Evolutionary conservation across 2,113 vertebrate genomes (phyloP), one percentile per base, ranked within the genome.

Genomic region (Ceyx melanurus): DNA sequence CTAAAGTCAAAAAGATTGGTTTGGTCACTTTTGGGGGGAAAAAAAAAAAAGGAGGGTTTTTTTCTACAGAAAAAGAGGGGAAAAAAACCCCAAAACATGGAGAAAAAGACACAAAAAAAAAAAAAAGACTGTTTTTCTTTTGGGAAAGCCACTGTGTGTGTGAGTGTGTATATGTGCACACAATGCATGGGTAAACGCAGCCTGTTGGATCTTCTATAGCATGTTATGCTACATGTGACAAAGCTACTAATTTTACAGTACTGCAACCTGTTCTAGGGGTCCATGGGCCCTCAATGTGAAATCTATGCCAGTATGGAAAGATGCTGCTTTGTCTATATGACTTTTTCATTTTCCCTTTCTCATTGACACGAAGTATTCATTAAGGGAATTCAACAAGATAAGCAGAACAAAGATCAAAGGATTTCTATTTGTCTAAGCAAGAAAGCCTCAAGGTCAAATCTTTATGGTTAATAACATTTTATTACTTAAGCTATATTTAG

Each of bases 241-340:
- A 97, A 97, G 97, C 98, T 97, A 97, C 97, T 96, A 96, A 93
- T 89, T 89, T 90, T 95, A 91, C 92, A 96, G 97, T 91, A 96
- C 81, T 95, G 97, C 94, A 92, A 60, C 86, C 92, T 94, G 93
- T 95, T 97, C 75, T 65, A 95, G 92, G 88, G 94, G 89, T 89
- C 92, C 62, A 37, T 82, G 93, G 91, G 68, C 92, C 97, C 91
- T 96, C 96, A 97, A 96, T 98, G 98, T 98, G 98, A 98, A 98
- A 96, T 92, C 96, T 92, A 48, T 97, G 97, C 97, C 97, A 97
- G 97, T 97, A 96, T 87, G 96, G 90, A 80, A 75, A 92, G 93
- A 97, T 97, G 98, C 98, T 98, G 98, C 98, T 98, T 97, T 96
- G 91, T 97, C 96, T 97, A 21, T 92, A 89, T 33, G 71, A 96